These are phyloP conservation scores for Acanthurus tractus DNA, from an alignment of 2,797 vertebrate genomes.

Conservation along the genomic window DNA sequence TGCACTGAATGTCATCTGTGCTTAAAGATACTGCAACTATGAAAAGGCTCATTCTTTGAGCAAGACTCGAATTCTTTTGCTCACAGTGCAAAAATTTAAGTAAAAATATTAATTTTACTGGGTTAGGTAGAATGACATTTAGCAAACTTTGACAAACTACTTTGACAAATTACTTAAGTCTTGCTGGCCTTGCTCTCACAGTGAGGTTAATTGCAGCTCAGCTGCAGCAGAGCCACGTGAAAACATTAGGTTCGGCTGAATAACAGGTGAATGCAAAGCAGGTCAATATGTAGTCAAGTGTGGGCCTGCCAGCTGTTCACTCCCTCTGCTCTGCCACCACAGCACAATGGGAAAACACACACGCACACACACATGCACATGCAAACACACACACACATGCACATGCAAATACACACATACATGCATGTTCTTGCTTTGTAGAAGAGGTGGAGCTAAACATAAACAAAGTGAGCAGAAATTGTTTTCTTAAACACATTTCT, in stretches of 20 bases:
- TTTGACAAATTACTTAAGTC: constrained; percentile 64
- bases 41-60: constrained; percentile 4
- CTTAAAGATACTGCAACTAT: constrained; percentile 21
- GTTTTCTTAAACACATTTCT: constrained; percentile 1
- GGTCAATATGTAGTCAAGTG: constrained; percentile 80
- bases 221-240: constrained; percentile 71
- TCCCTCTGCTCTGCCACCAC: constrained; percentile 54
- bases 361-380: constrained; percentile 17
- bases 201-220: constrained; percentile 76
- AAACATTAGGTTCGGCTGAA: constrained; percentile 80
- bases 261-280: constrained; percentile 85
- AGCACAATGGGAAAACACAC: constrained; percentile 44
- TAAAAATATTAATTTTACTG: constrained; percentile 38
- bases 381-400: constrained; percentile 23
- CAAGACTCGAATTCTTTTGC: constrained; percentile 4
- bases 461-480: constrained; percentile 35
- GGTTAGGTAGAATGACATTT: constrained; percentile 59
- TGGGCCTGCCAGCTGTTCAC: constrained; percentile 80
- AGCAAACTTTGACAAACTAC: constrained; percentile 56
- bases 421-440: constrained; percentile 26
- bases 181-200: constrained; percentile 51
- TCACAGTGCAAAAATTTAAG: constrained; percentile 23
- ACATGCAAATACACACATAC: constrained; percentile 25
- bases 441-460: constrained; percentile 8
- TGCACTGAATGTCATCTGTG: constrained; percentile 1